These are phyloP conservation scores for Enoplosus armatus DNA, from an alignment of 2,797 vertebrate genomes.

Conservation along the genomic window DNA sequence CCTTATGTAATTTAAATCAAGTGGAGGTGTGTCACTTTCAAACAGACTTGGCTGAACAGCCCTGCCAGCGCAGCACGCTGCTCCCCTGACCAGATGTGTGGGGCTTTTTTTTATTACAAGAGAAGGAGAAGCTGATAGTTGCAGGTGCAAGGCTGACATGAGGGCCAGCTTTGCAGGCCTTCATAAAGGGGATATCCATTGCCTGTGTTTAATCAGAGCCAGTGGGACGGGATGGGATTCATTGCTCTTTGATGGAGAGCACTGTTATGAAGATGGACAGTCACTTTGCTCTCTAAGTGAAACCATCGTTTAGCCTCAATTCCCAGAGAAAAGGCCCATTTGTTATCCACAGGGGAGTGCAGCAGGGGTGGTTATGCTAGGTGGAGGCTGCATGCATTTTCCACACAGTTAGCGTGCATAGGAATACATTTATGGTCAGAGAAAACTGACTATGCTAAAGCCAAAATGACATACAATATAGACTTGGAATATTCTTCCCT, in stretches of 20 bases:
- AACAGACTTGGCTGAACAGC: conserved; percentile 68
- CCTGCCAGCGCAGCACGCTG: conserved; percentile 51
- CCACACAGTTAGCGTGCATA: conserved; percentile 83
- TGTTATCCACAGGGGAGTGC: conserved; percentile 86
- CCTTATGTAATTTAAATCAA: conserved; percentile 88
- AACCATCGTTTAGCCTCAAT: conserved; percentile 91
- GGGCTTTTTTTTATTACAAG: conserved; percentile 82
- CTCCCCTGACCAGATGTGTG: conserved; percentile 87
- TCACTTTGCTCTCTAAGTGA: conserved; percentile 91
- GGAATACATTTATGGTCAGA: conserved; percentile 76
- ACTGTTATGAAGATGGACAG: conserved; percentile 90
- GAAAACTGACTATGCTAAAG: conserved; percentile 65
- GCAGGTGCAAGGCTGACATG: conserved; percentile 90
- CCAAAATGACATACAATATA: conserved; percentile 62
- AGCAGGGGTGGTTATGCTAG: conserved; percentile 83
- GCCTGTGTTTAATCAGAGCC: conserved; percentile 95
- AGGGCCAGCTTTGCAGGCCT: conserved; percentile 75
- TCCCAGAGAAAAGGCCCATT: conserved; percentile 88
- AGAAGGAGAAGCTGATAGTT: conserved; percentile 87
- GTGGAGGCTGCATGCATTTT: conserved; percentile 86
- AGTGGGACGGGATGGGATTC: conserved; percentile 94
- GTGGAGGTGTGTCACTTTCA: conserved; percentile 83
- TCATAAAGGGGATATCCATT: conserved; percentile 85
- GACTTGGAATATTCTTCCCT: conserved; percentile 55
- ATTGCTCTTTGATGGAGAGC: conserved; percentile 94